Percentiles rank a stretch among this genome's conserved stretches.
phyloP scores from a whole-genome alignment of 2,797 vertebrate species.

The Xyrichtys novacula region DNA sequence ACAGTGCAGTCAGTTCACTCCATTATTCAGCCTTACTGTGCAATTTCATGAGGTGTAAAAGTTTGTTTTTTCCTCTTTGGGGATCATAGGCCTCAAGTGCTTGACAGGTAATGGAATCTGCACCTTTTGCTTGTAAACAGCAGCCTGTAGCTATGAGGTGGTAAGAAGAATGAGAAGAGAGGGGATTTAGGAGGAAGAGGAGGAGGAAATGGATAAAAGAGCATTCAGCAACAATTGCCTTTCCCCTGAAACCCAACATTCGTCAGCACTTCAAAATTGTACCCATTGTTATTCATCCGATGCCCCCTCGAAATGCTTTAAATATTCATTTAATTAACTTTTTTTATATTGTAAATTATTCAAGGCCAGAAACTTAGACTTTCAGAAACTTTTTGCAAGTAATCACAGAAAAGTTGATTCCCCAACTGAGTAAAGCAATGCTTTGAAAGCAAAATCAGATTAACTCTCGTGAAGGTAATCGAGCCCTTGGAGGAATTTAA shows the following conservation, averaged over 20 bases:
- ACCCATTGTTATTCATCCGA: constrained; percentile 55
- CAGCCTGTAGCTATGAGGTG: constrained; percentile 40
- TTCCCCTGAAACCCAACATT: constrained; percentile 54
- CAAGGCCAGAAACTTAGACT: no score
- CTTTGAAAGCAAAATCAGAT: constrained; percentile 45
- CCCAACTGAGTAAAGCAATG: no score
- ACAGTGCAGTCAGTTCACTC: no score
- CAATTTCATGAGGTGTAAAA: no score
- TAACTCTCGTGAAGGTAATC: constrained; percentile 25
- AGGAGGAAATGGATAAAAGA: constrained; percentile 33
- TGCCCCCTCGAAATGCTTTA: constrained; percentile 50
- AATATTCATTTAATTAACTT: constrained; percentile 68
- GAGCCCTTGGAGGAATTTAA: constrained; percentile 21
- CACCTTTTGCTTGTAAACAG: constrained; percentile 53
- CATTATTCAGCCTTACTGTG: no score
- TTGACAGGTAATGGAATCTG: constrained; percentile 48
- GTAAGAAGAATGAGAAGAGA: constrained; percentile 36
- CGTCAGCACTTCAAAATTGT: constrained; percentile 71
- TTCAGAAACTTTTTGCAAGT: no score
- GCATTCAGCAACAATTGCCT: constrained; percentile 61
- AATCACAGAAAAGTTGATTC: no score
- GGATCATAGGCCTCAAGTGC: constrained; percentile 23
- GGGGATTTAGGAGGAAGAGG: constrained; percentile 16
- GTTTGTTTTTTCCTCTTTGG: no score
- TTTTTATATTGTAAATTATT: constrained; percentile 10